Evolutionary conservation across 2,888 invertebrate genomes (phyloP), one percentile per base, ranked within the genome.

Genomic region (Calameuta idolon): DNA sequence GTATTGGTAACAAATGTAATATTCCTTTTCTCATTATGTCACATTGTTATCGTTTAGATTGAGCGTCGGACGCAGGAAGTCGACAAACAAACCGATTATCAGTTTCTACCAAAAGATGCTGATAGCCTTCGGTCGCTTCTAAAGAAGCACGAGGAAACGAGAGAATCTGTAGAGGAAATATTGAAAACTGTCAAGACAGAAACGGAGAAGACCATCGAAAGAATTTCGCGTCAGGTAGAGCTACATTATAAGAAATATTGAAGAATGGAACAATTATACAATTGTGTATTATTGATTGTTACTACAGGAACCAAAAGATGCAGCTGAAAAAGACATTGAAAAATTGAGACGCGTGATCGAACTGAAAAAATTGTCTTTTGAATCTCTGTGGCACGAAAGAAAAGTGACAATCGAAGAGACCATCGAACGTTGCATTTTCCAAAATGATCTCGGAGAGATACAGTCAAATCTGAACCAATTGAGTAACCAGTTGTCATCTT

Each of bases 391-490:
- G 93, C 91, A 91, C 35, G 93, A 93, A 79, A 93, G 94, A 87
- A 85, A 83, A 2, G 92, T 92, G 37, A 92, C 93, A 78, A 89
- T 95, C 74, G 94, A 95, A 87, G 94, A 95, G 81, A 94, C 94
- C 86, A 92, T 93, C 74, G 94, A 95, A 85, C 91, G 94, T 79
- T 94, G 94, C 85, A 94, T 94, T 85, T 95, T 96, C 88, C 94
- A 95, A 87, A 93, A 94, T 79, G 96, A 96, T 89, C 92, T 96
- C 55, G 92, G 93, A 81, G 93, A 95, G 90, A 95, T 97, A 79
- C 95, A 95, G 89, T 93, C 93, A 34, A 95, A 95, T 88, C 92
- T 97, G 79, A 94, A 94, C 86, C 95, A 95, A 85, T 92, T 96
- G 79, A 93, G 93, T 83, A 91, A 92, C 76, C 95, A 96, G 88